Evolutionary conservation across 2,113 vertebrate genomes (phyloP).

Genomic region (Cettia cetti): DNA sequence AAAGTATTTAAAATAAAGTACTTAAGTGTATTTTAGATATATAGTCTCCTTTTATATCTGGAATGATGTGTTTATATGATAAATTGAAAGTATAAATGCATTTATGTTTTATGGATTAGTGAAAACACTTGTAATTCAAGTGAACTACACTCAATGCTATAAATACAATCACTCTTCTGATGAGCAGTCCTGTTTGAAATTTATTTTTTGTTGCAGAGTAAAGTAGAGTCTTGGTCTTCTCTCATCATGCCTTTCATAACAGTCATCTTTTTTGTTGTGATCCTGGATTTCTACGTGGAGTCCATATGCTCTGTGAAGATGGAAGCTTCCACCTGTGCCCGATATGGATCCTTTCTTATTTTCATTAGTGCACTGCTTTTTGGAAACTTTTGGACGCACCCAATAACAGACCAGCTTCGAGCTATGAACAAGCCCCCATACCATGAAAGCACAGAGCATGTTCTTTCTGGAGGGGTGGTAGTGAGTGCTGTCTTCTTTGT

Average conservation of each 20-base stretch:
- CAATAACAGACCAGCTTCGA: conserved; percentile 90
- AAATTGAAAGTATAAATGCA: not conserved
- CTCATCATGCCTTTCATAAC: conserved; percentile 88
- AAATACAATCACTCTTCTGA: not conserved
- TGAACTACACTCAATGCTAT: not conserved
- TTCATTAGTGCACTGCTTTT: conserved; percentile 87
- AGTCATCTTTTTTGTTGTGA: conserved; percentile 89
- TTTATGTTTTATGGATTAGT: not conserved
- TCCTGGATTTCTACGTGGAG: conserved; percentile 98
- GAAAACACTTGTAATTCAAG: not conserved
- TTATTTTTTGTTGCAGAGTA: conserved; percentile 80
- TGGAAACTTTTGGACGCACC: conserved; percentile 96
- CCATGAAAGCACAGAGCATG: conserved; percentile 88
- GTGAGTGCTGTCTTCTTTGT: conserved; percentile 96
- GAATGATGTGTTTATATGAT: not conserved
- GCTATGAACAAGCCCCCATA: conserved; percentile 81
- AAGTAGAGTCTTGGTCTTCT: conserved; percentile 92
- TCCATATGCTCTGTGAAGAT: conserved; percentile 90
- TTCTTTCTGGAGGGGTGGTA: conserved; percentile 94
- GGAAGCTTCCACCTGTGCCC: conserved; percentile 84
- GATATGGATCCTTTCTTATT: conserved; percentile 84
- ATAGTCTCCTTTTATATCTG: not conserved
- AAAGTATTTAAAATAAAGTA: not conserved
- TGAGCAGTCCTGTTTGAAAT: not conserved
- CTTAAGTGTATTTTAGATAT: not conserved